Evolutionary conservation across 2,888 invertebrate genomes (phyloP), one percentile per base, ranked within the genome.

Genomic region (Eristalis pertinax): DNA sequence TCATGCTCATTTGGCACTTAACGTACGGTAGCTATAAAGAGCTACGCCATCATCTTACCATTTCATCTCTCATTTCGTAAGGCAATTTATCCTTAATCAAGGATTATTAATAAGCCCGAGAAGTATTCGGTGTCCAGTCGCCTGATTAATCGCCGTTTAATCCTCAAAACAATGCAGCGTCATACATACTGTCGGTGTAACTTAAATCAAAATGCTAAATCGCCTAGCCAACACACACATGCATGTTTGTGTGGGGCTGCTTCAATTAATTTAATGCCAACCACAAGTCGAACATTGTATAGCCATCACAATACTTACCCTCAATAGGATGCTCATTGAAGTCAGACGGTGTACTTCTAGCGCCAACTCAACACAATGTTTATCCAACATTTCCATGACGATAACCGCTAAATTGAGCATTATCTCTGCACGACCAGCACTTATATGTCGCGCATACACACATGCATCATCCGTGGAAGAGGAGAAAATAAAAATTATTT

Each of bases 351-450:
- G 50, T 19, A 50, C 50, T 50, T 50, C 50, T 50, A 50, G 50
- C 19, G 19, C 50, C 50, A 50, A 50, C 19, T 50, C 19, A 50
- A 19, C 50, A 50, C 19, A 50, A 19, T 50, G 50, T 50, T 62
- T 72, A n/a, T 41, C 15, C 68, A 62, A 29, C 69, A 64, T 74
- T 69, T 50, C 73, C 68, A 73, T 79, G 69, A 72, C 64, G 64
- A 43, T 62, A 65, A 69, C 68, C 73, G 77, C 77, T 81, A 77
- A 86, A 78, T 70, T 86, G 77, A 69, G 68, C 77, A 82, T 82
- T 77, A 82, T 73, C 69, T 74, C 84, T 86, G 38, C 69, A 78
- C 62, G 74, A 78, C 69, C 77, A 63, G 64, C 62, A 80, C 70
- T 58, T 58, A 58, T 70, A 62, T 32, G 32, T 56, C 60, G 15